phyloP scores from a whole-genome alignment of 2,797 vertebrate genomes.

The Apogon hyalosoma region DNA sequence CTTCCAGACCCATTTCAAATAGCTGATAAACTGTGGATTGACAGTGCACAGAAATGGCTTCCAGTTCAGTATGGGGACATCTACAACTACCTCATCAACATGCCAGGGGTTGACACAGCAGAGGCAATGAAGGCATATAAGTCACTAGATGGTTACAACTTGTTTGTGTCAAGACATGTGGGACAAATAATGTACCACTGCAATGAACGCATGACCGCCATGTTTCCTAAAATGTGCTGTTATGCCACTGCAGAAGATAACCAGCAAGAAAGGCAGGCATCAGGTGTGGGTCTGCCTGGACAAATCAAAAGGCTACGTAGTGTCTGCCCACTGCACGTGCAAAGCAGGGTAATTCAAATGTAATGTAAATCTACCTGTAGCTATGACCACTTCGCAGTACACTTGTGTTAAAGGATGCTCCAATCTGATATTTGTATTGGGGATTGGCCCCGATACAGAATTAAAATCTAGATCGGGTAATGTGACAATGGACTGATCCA shows the following conservation, averaged over 20 bases:
- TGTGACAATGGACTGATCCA: no score
- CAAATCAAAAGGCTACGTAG: neutral
- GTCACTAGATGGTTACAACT: neutral
- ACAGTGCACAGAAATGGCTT: neutral
- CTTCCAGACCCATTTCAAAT: neutral
- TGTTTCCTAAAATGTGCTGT: neutral
- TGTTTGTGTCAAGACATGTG: conserved; percentile 1
- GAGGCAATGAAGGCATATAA: no score
- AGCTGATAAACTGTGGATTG: neutral
- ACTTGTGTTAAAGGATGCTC: no score
- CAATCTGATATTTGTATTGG: no score
- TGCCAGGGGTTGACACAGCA: neutral
- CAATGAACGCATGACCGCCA: neutral
- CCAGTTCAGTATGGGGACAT: conserved; percentile 1
- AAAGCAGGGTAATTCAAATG: no score
- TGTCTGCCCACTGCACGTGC: neutral
- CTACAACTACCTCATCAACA: conserved; percentile 1
- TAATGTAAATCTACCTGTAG: no score
- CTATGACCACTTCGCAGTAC: no score
- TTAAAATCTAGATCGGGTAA: no score
- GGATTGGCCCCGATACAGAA: no score
- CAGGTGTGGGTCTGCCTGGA: neutral
- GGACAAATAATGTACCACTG: neutral
- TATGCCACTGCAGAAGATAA: neutral
- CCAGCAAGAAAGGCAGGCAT: neutral